These are phyloP conservation scores for Deroplatys truncata DNA, from an alignment of 2,888 invertebrate species.

Conservation along the genomic window DNA sequence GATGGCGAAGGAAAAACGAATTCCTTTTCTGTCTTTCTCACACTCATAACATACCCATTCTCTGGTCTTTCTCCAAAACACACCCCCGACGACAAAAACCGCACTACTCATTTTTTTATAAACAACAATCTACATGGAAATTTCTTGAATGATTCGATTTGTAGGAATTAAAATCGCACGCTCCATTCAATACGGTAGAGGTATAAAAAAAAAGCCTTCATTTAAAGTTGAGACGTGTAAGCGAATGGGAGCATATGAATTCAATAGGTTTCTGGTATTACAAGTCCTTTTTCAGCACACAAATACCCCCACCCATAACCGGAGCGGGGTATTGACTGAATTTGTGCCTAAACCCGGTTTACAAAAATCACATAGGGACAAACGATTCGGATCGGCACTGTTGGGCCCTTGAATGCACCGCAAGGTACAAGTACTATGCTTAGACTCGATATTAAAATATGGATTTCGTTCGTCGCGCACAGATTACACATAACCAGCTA, in stretches of 20 bases:
- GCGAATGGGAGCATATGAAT: neutral
- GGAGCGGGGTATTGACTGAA: neutral
- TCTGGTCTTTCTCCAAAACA: neutral
- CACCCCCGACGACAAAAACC: neutral
- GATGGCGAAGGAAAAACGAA: neutral
- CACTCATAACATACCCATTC: neutral
- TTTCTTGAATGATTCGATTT: slow-evolving; percentile 18
- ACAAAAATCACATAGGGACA: neutral
- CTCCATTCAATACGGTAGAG: neutral
- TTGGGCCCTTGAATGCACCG: neutral
- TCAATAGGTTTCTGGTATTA: neutral
- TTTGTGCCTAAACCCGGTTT: neutral
- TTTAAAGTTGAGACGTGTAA: neutral
- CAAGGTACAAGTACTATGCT: neutral
- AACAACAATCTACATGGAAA: neutral
- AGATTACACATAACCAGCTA: too few relatives aligned
- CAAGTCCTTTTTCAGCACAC: neutral
- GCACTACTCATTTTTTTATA: neutral
- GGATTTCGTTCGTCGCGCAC: too few relatives aligned
- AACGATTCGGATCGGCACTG: neutral
- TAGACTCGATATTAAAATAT: too few relatives aligned
- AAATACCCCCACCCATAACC: neutral
- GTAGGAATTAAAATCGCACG: slow-evolving; percentile 21
- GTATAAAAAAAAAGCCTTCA: neutral
- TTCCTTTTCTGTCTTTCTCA: neutral